phyloP scores from a whole-genome alignment of 2,888 invertebrate species.

The Pterostichus niger region DNA sequence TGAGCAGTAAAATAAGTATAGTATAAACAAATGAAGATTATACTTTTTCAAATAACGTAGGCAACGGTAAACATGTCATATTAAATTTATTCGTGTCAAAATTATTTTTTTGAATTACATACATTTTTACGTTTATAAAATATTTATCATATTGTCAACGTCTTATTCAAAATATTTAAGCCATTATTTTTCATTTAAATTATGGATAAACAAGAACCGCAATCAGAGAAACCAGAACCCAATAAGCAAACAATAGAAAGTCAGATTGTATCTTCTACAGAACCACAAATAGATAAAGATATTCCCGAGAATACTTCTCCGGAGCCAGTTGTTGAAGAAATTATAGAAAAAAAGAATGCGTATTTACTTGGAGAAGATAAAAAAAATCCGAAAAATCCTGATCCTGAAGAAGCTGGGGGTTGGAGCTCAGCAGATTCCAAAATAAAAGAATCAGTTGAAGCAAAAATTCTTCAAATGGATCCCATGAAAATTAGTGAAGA shows the following conservation, averaged over 20 bases:
- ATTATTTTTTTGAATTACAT: no score
- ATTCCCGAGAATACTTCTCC: constrained; percentile 67
- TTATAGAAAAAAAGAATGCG: constrained; percentile 80
- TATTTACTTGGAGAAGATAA: constrained; percentile 76
- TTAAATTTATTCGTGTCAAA: no score
- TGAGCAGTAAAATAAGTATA: background rate
- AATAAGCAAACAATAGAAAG: constrained; percentile 63
- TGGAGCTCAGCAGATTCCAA: constrained; percentile 55
- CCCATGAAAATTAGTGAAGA: constrained; percentile 62
- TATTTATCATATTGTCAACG: no score
- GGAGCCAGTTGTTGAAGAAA: constrained; percentile 73
- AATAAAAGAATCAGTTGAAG: constrained; percentile 59
- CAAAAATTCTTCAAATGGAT: constrained; percentile 67
- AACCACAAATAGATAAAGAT: constrained; percentile 58
- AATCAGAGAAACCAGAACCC: constrained; percentile 7
- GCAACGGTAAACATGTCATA: no score
- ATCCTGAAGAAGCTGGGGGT: background rate
- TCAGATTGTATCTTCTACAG: constrained; percentile 67
- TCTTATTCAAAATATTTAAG: no score
- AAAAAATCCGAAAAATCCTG: background rate
- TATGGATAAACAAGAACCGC: constrained; percentile 54
- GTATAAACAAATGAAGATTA: background rate
- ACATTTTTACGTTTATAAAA: no score
- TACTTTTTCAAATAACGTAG: background rate
- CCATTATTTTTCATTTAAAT: background rate